A percentile compares a stretch with the other conserved stretches of the same genome.
phyloP scores from a whole-genome alignment of 1,140 invertebrate species.

The Schlechtendalia chinensis region DNA sequence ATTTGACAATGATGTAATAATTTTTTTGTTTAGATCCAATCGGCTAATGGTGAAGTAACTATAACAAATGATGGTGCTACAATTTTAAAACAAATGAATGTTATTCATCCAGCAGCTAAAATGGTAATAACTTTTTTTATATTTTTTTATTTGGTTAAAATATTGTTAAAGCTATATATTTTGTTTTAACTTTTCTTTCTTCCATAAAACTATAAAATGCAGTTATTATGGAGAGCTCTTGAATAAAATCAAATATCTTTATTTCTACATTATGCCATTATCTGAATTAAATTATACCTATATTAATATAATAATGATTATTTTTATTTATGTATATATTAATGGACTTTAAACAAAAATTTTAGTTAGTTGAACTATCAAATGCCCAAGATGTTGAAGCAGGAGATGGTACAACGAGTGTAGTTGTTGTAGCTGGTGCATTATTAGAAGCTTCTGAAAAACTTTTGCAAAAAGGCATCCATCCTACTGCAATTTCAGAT shows the following conservation, averaged over 20 bases:
- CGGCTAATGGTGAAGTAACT: slow-evolving; percentile 95
- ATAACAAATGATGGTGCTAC: slow-evolving; percentile 99
- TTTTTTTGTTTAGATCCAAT: slow-evolving; percentile 76
- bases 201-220: no score
- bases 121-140: slow-evolving; percentile 74
- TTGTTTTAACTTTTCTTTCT: no score
- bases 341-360: no score
- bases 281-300: no score
- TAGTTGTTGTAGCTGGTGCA: slow-evolving; percentile 94
- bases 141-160: background rate
- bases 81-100: slow-evolving; percentile 98
- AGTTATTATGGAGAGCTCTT: no score
- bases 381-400: slow-evolving; percentile 99
- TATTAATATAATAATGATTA: no score
- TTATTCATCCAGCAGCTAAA: slow-evolving; percentile 97
- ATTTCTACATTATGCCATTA: no score
- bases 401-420: slow-evolving; percentile 98
- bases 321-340: no score
- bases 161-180: no score
- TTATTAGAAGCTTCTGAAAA: slow-evolving; percentile 92
- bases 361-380: slow-evolving; percentile 92
- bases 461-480: slow-evolving; percentile 89
- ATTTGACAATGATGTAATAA: slow-evolving; percentile 22
- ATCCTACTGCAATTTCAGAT: slow-evolving; percentile 96
- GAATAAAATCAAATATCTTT: no score